Percentiles rank a stretch among this genome's conserved stretches.
Conservation (phyloP, 2,113 vertebrate species). For the Paratilapia polleni region DNA sequence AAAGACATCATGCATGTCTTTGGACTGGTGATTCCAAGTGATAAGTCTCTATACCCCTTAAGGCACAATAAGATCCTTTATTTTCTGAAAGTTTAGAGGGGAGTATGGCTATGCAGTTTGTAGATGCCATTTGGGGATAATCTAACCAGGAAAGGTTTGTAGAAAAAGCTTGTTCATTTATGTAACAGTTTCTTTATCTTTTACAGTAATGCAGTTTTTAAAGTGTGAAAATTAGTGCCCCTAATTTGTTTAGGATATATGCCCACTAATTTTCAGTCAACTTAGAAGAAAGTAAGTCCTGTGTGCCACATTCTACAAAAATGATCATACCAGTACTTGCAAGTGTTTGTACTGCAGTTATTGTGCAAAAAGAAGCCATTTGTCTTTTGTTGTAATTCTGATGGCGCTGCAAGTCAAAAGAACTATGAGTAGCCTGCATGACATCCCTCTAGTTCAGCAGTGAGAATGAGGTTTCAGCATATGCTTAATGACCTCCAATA, state of each 20-base stretch:
- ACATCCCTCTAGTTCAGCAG: conserved; percentile 30
- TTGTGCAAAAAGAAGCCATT: background rate
- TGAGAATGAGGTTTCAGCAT: conserved; percentile 48
- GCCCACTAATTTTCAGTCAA: no score
- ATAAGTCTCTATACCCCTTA: background rate
- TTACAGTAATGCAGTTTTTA: no score
- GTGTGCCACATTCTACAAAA: no score
- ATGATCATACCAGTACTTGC: background rate
- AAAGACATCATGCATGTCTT: no score
- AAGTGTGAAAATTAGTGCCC: no score
- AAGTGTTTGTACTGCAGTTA: background rate
- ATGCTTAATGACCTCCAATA: conserved; percentile 62
- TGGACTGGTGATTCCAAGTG: no score
- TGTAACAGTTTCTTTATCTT: no score
- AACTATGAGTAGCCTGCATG: conserved; percentile 35
- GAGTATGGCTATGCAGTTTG: background rate
- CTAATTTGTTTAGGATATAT: no score
- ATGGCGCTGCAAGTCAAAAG: conserved; percentile 30
- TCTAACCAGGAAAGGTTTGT: no score
- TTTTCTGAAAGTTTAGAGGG: background rate
- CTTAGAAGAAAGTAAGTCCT: no score
- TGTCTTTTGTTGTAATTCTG: background rate
- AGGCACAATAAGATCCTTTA: background rate
- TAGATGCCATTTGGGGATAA: background rate
- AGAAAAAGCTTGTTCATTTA: no score